These are phyloP conservation scores for Paraplagusia blochii DNA, from an alignment of 2,113 vertebrate species.

Conservation along the genomic window DNA sequence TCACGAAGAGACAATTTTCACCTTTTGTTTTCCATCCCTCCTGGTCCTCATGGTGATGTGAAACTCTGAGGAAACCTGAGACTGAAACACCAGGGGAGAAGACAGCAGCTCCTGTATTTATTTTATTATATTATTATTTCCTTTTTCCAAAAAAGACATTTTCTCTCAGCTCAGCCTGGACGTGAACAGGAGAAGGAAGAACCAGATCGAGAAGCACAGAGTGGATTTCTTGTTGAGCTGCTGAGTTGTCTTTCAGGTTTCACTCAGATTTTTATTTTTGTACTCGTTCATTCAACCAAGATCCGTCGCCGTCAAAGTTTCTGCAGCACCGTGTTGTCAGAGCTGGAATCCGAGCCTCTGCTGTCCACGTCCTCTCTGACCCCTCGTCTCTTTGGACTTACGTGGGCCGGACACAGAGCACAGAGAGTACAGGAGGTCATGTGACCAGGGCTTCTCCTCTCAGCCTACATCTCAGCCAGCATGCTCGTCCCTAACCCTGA, in stretches of 20 bases:
- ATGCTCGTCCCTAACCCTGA: conserved; percentile 56
- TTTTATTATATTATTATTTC: conserved; percentile 28
- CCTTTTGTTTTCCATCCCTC: conserved; percentile 36
- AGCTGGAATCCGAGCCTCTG: conserved; percentile 24
- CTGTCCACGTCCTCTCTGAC: conserved; percentile 25
- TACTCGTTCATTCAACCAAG: conserved; percentile 65
- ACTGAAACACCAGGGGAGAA: conserved; percentile 39
- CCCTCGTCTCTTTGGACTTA: conserved; percentile 32
- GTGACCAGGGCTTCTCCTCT: conserved; percentile 14
- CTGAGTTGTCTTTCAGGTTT: conserved; percentile 46
- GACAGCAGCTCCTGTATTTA: conserved; percentile 52
- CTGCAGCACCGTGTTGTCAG: conserved; percentile 15
- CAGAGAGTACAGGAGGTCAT: conserved; percentile 50
- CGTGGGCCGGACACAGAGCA: conserved; percentile 21
- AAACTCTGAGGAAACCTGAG: conserved; percentile 15
- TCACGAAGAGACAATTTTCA: conserved; percentile 44
- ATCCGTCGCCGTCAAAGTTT: conserved; percentile 55
- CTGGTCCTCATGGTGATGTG: conserved; percentile 31
- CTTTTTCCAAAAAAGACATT: conserved; percentile 26
- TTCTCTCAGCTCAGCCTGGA: conserved; percentile 19
- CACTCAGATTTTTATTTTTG: conserved; percentile 74
- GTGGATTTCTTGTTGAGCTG: conserved; percentile 34
- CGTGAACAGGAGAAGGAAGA: not conserved
- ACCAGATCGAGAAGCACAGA: conserved; percentile 20
- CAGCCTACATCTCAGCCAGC: conserved; percentile 48